Conservation (phyloP, 2,113 vertebrate genomes). For the Chaenocephalus aceratus region DNA sequence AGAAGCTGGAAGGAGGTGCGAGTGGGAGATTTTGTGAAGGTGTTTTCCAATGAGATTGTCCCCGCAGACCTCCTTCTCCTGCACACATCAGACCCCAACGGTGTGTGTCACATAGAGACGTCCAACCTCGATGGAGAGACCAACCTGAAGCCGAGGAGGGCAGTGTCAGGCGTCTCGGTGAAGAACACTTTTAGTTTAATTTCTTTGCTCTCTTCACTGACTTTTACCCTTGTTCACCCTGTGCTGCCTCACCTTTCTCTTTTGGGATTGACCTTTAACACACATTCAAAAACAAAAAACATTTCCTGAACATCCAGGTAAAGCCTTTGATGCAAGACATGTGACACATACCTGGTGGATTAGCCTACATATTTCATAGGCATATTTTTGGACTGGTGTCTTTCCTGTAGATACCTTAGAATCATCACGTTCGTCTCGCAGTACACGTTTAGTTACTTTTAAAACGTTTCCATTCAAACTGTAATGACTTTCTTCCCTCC, state of each 20-base stretch:
- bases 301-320: neutral
- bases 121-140: slow-evolving; percentile 95
- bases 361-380: neutral
- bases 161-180: slow-evolving; percentile 68
- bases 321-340: neutral
- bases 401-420: neutral
- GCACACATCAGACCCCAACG: slow-evolving; percentile 88
- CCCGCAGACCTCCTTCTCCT: slow-evolving; percentile 94
- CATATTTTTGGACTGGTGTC: neutral
- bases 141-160: slow-evolving; percentile 92
- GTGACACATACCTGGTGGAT: slow-evolving; percentile 16
- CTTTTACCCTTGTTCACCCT: neutral
- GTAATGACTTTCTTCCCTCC: neutral
- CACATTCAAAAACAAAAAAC: neutral
- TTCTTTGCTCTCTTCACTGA: neutral
- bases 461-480: slow-evolving; percentile 8
- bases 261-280: neutral
- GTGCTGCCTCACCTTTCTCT: neutral
- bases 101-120: slow-evolving; percentile 92
- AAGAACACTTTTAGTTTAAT: slow-evolving; percentile 22
- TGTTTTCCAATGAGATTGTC: slow-evolving; percentile 90
- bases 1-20: slow-evolving; percentile 91
- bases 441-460: slow-evolving; percentile 22
- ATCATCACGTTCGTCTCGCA: slow-evolving; percentile 1
- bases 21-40: slow-evolving; percentile 93